Conservation (phyloP, 1,140 invertebrate genomes). For the Globodera ellingtonae region DNA sequence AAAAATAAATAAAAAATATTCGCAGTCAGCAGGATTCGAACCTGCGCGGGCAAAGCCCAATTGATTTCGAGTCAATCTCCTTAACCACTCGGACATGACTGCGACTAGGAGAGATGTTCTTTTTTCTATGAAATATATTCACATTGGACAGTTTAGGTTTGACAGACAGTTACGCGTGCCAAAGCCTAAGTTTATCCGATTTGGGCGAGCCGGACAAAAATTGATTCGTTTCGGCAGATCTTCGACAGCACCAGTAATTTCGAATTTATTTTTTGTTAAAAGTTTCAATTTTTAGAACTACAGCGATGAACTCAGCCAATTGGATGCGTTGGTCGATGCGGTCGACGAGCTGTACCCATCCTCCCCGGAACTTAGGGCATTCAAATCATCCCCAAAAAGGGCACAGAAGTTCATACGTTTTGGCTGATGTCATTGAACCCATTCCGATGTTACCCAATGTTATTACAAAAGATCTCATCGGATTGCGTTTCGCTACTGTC, state of each 20-base stretch:
- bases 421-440: slow-evolving; percentile 22
- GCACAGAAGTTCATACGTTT: slow-evolving; percentile 42
- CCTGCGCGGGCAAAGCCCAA: slow-evolving; percentile 51
- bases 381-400: slow-evolving; percentile 31
- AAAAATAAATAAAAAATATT: slow-evolving; percentile 38
- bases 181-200: slow-evolving; percentile 47
- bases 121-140: neutral
- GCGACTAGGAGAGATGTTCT: neutral
- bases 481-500: neutral
- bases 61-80: slow-evolving; percentile 45
- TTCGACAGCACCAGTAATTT: neutral
- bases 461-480: neutral
- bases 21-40: slow-evolving; percentile 57
- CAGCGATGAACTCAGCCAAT: slow-evolving; percentile 10
- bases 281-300: neutral
- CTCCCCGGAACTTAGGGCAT: slow-evolving; percentile 12
- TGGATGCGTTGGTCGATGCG: slow-evolving; percentile 19
- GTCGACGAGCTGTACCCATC: slow-evolving; percentile 16
- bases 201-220: slow-evolving; percentile 40
- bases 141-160: slow-evolving; percentile 25
- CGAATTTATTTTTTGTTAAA: slow-evolving; percentile 16
- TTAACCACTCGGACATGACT: slow-evolving; percentile 38
- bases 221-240: slow-evolving; percentile 46
- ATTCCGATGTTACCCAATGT: neutral
- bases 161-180: slow-evolving; percentile 36